Evolutionary conservation across 2,888 invertebrate genomes (phyloP).

Genomic region (Liopterus haemorrhoidalis): DNA sequence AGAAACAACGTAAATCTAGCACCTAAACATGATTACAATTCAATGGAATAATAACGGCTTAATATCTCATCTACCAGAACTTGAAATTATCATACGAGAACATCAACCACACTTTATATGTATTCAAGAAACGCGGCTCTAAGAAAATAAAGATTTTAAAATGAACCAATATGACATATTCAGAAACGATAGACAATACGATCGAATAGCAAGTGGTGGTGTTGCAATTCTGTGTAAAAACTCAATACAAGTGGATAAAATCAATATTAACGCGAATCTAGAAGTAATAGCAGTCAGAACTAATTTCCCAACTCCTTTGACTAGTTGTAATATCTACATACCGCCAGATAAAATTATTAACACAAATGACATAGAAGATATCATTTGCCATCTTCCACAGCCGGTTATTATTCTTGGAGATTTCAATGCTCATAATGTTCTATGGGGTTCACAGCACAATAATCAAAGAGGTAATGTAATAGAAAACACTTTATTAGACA

Average conservation of each 20-base stretch:
- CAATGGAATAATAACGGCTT: constrained; percentile 7
- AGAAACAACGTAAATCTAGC: background rate
- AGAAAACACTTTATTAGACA: constrained; percentile 5
- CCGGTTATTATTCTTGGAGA: constrained; percentile 9
- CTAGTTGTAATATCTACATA: constrained; percentile 3
- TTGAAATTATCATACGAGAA: constrained; percentile 6
- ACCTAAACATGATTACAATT: constrained; percentile 3
- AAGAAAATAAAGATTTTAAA: background rate
- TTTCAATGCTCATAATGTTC: constrained; percentile 8
- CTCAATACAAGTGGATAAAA: background rate
- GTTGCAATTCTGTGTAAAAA: too few species aligned
- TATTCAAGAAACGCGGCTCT: constrained; percentile 1
- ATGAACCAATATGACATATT: background rate
- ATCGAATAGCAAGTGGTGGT: background rate
- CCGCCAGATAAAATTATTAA: constrained; percentile 1
- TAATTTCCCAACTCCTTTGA: background rate
- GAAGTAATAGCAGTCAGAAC: background rate
- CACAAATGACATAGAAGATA: constrained; percentile 2
- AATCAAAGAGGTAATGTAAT: constrained; percentile 2
- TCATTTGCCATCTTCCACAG: constrained; percentile 7
- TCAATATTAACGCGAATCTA: background rate
- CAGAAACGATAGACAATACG: background rate
- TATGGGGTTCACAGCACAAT: constrained; percentile 8
- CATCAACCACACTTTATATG: constrained; percentile 7
- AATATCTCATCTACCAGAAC: constrained; percentile 2